Evolutionary conservation across 2,113 vertebrate genomes (phyloP), one percentile per base, ranked within the genome.

Genomic region (Xenopus borealis): DNA sequence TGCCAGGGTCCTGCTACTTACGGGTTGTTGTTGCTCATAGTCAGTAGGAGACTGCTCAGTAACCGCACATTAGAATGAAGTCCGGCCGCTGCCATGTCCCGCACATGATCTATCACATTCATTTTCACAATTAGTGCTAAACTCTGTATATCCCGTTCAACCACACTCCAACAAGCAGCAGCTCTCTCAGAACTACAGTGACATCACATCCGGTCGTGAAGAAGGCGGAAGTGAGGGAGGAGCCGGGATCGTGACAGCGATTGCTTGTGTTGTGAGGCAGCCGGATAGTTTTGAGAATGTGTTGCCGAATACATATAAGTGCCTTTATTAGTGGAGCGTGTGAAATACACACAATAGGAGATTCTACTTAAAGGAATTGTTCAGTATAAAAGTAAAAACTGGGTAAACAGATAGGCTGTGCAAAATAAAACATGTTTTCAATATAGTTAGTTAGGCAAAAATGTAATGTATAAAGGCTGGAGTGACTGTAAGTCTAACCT

Each of bases 21-120:
- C 97, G 96, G 94, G 84, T 96, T 99, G 84, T 99, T 98, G 86
- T 94, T 96, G 82, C 96, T 98, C 96, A 98, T 98, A 17, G 96
- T 98, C 65, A 99, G 88, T 66, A 99, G 84, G 74, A 99, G 86
- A 82, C 97, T 97, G 89, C 96, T 98, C 81, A 99, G 85, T 30
- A 98, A 89, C 78, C 97, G 93, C 80, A 98, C 96, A 67, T 98
- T 98, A 1, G 96, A 98, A 84, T 98, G 94, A 17, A 99, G 95
- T 27, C 96, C 97, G 2, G 96, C 95, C 14, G 94, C 86, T 12
- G 96, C 95, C 97, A 98, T 98, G 71, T 99, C 97, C 53, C 97
- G 93, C 8, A 98, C 95, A 70, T 99, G 94, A 75, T 99, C 97
- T 80, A 99, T 92, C 19, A 96, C 94, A 14, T 90, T 95, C 94